Evolutionary conservation across 2,888 invertebrate genomes (phyloP).

Genomic region (Folsomia manolachei): DNA sequence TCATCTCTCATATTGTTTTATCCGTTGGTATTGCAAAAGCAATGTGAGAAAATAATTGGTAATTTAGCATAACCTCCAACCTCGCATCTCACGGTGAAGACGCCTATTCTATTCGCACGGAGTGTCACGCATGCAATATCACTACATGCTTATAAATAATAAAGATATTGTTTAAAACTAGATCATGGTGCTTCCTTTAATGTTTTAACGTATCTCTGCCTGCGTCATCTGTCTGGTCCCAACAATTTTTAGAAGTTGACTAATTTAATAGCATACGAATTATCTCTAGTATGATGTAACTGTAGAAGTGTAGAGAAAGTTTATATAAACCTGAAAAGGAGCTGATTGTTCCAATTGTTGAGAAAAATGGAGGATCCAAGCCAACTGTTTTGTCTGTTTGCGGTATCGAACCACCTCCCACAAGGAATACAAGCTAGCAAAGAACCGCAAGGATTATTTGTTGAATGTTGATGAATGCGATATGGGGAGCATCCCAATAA

Average conservation of each 20-base stretch:
- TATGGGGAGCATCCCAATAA: constrained; percentile 24
- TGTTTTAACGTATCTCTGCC: no score
- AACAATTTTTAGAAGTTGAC: no score
- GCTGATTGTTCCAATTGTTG: constrained; percentile 45
- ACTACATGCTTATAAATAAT: no score
- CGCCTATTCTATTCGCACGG: no score
- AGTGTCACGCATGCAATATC: no score
- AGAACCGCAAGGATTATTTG: constrained; percentile 33
- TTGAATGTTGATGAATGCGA: constrained; percentile 22
- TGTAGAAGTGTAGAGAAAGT: background rate
- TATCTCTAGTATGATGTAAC: background rate
- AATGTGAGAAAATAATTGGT: background rate
- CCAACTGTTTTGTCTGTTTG: constrained; percentile 39
- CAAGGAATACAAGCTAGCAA: constrained; percentile 47
- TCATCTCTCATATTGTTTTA: background rate
- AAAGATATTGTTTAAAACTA: no score
- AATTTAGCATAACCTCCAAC: background rate
- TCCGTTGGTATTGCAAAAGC: background rate
- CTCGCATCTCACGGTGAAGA: no score
- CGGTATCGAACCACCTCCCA: constrained; percentile 47
- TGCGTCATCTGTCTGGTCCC: no score
- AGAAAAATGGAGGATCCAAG: constrained; percentile 35
- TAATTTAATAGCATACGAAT: no score
- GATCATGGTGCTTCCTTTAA: no score
- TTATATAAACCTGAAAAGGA: constrained; percentile 44